Percentiles rank a stretch among this genome's conserved stretches.
Conservation (phyloP, 1,140 invertebrate species). For the Drosophila repleta region DNA sequence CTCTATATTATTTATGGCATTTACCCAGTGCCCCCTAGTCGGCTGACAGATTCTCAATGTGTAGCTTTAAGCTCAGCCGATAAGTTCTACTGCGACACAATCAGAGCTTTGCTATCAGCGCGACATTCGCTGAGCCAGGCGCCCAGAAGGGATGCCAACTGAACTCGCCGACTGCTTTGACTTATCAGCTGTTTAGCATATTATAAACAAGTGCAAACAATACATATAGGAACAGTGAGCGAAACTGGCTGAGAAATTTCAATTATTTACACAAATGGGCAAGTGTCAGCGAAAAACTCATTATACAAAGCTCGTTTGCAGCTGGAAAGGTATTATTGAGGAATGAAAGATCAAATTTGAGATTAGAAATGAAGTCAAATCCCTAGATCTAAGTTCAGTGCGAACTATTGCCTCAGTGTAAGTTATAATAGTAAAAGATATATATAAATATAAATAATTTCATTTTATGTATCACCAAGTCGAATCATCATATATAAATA, state of each 20-base stretch:
- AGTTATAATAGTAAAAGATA: no score
- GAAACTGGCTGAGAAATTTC: constrained; percentile 5
- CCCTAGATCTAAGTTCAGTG: no score
- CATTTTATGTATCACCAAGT: no score
- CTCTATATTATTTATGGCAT: no score
- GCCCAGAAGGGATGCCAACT: not conserved
- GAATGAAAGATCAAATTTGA: no score
- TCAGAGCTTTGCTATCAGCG: constrained; percentile 12
- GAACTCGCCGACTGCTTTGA: not conserved
- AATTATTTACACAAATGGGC: constrained; percentile 7
- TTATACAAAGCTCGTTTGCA: not conserved
- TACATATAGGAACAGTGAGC: constrained; percentile 3
- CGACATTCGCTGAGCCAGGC: constrained; percentile 11
- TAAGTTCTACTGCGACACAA: not conserved
- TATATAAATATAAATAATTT: no score
- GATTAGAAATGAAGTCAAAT: no score
- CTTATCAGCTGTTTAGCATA: constrained; percentile 12
- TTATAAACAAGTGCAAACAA: not conserved
- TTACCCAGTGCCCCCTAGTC: not conserved
- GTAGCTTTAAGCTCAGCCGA: not conserved
- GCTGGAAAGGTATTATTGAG: no score
- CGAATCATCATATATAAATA: no score
- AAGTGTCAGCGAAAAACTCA: not conserved
- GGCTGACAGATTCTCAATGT: not conserved
- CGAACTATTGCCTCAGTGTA: no score